Evolutionary conservation across 2,888 invertebrate species (phyloP).

Genomic region (Rhaphigaster nebulosa): DNA sequence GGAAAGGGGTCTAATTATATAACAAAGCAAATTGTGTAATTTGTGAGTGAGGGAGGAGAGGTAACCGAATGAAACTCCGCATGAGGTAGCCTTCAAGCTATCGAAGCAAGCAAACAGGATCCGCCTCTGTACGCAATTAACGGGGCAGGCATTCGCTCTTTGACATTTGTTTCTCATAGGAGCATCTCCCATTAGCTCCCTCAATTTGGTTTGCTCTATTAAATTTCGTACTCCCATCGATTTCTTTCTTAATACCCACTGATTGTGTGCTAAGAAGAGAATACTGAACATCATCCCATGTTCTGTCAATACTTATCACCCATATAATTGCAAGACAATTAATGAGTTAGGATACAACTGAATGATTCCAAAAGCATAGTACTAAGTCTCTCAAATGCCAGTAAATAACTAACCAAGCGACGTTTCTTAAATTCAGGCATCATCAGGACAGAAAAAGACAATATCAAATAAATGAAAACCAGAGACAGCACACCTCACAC

Average conservation of each 20-base stretch:
- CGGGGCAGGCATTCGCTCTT: constrained; percentile 1
- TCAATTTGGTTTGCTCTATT: constrained; percentile 17
- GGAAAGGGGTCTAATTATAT: constrained; percentile 34
- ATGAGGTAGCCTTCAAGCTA: constrained; percentile 37
- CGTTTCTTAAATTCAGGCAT: too few species aligned
- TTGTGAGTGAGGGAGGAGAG: constrained; percentile 34
- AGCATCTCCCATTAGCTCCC: neutral
- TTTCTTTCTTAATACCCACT: neutral
- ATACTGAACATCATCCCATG: neutral
- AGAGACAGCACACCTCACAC: too few species aligned
- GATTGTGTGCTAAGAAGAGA: neutral
- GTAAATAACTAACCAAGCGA: too few species aligned
- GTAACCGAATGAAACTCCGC: constrained; percentile 37
- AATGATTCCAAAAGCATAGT: too few species aligned
- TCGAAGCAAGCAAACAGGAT: constrained; percentile 28
- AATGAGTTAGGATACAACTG: too few species aligned
- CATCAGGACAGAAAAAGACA: too few species aligned
- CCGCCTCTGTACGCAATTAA: constrained; percentile 30
- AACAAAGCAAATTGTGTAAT: constrained; percentile 45
- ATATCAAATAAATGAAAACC: too few species aligned
- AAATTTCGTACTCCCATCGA: constrained; percentile 4
- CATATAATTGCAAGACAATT: too few species aligned
- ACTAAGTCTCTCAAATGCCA: too few species aligned
- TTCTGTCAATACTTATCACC: too few species aligned
- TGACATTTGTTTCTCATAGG: constrained; percentile 54